Evolutionary conservation across 30 jellyfish, hydroid and myxozoan genomes (phyloP), one percentile per base, ranked within the genome.

Genomic region (Aurelia sp.): DNA sequence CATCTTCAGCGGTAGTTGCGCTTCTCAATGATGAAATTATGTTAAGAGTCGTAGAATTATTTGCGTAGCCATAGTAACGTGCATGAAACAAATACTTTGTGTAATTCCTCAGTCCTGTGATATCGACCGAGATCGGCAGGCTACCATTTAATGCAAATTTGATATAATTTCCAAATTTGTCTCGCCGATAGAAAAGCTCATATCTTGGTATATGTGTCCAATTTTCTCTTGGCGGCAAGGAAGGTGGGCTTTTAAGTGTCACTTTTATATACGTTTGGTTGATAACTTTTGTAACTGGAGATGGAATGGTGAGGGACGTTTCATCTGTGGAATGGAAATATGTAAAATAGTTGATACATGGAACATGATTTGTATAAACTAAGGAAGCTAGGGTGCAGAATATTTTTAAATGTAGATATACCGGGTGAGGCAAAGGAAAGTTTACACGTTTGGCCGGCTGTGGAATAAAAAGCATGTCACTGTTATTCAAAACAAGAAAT

Each of bases 1-100:
- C 85, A 53, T 62, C 19, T 22, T 74, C 85, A 10, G 17, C 85
- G 19, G 85, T 52, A 50, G 22, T 74, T 21, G 33, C 17, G 31
- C 11, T 22, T 6, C 3, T n/a, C 31, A 3, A 13, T 1, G 20
- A 11, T 7, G 85, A 18, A 20, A 20, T 11, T 16, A 53, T 51
- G 57, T 74, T 74, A 52, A n/a, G 51, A n/a, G 51, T 35, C 23
- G 15, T 4, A 15, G 57, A 13, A 18, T 33, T 53, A 10, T 74
- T 74, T 27, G 35, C 31, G 4, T 13, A 5, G 57, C 85, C 85
- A 35, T 17, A 17, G 61, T 74, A 74, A 40, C 31, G 58, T 11
- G 67, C 50, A 53, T 37, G 30, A 53, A 74, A 22, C 11, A 22
- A 50, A 27, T 52, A 74, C 23, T 7, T 20, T 8, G 85, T 74